Conservation (phyloP, 1,140 invertebrate species). For the Whitmania pigra region DNA sequence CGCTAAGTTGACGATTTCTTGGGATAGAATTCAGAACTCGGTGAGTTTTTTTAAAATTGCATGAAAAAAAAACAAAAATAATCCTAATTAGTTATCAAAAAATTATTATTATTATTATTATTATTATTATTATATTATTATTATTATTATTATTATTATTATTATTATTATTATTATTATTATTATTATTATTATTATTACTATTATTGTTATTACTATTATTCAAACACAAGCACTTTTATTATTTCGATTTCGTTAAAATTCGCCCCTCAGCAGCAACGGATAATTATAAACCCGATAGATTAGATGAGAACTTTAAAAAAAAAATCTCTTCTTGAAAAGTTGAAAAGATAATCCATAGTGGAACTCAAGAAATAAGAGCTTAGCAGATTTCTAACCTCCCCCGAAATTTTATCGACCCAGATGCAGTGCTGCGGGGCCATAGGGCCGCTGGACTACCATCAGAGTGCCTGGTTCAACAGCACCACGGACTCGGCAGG, state of each 20-base stretch:
- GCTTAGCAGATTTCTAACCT: not conserved
- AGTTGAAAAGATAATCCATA: not conserved
- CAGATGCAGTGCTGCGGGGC: constrained; percentile 23
- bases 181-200: too few relatives aligned
- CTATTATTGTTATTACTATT: not conserved
- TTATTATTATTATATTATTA: too few relatives aligned
- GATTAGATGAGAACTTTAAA: too few relatives aligned
- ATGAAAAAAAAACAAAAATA: too few relatives aligned
- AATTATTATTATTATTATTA: too few relatives aligned
- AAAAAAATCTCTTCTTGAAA: too few relatives aligned
- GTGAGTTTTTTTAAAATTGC: not conserved
- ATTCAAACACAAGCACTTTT: not conserved
- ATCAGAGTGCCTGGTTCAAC: constrained; percentile 23
- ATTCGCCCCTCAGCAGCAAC: too few relatives aligned
- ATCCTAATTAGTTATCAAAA: not conserved
- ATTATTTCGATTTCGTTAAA: too few relatives aligned
- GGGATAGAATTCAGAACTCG: not conserved
- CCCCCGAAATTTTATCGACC: not conserved
- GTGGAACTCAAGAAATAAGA: not conserved
- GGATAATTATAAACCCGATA: too few relatives aligned
- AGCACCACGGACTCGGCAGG: constrained; percentile 2
- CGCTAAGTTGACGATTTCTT: not conserved
- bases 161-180: too few relatives aligned
- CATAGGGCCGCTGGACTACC: constrained; percentile 19
- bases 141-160: too few relatives aligned